Evolutionary conservation across 2,888 invertebrate species (phyloP).

Genomic region (Gandaritis pyraliata): DNA sequence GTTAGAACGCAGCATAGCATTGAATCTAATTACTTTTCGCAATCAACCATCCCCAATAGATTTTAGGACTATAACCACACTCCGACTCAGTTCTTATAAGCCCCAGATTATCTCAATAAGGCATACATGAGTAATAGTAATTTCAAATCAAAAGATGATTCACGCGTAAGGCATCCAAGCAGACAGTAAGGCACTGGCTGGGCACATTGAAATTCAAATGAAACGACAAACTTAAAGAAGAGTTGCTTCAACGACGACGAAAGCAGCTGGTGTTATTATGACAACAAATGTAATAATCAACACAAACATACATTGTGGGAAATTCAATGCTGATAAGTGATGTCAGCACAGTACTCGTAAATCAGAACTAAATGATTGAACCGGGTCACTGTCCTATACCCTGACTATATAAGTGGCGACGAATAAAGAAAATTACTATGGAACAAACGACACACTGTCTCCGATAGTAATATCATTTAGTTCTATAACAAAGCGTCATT

Average conservation of each 20-base stretch:
- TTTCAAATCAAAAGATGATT: slow-evolving; percentile 52
- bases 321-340: slow-evolving; percentile 50
- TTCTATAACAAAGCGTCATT: slow-evolving; percentile 44
- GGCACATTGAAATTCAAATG: slow-evolving; percentile 51
- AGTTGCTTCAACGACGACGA: slow-evolving; percentile 13
- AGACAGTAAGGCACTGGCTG: slow-evolving; percentile 13
- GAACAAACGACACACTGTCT: slow-evolving; percentile 53
- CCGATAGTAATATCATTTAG: slow-evolving; percentile 49
- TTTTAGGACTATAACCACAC: too few relatives aligned
- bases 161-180: slow-evolving; percentile 48
- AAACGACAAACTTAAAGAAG: background rate
- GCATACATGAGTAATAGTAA: slow-evolving; percentile 39
- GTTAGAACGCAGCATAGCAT: too few relatives aligned
- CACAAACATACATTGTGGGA: slow-evolving; percentile 37
- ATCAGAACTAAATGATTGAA: slow-evolving; percentile 61
- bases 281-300: slow-evolving; percentile 39
- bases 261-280: slow-evolving; percentile 40
- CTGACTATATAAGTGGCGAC: slow-evolving; percentile 59
- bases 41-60: background rate
- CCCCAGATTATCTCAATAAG: background rate
- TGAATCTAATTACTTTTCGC: background rate
- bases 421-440: slow-evolving; percentile 68
- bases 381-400: slow-evolving; percentile 71
- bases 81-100: background rate
- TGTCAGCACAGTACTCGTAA: slow-evolving; percentile 57